Base-by-base conservation (phyloP, 2,888 invertebrate genomes). In the Drosophila bunnanda region DNA sequence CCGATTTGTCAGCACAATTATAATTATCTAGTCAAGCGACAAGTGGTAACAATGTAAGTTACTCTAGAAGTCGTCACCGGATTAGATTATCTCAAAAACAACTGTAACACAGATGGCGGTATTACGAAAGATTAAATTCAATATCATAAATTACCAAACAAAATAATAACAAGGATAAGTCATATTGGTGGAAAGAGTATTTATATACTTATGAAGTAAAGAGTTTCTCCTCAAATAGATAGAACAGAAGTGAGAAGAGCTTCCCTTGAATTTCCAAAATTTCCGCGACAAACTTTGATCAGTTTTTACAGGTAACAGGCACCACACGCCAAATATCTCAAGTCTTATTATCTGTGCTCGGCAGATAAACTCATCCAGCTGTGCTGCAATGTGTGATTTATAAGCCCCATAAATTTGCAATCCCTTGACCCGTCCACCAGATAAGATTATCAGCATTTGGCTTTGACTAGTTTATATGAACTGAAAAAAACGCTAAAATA, bases 381-480 rank as follows among this genome's bases (percentile, higher is more conserved):
- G 56, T 39, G n/a, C 5, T 2, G 58, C 15, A 36, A 36, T 12
- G 30, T 22, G 17, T 9, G 22, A 30, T n/a, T n/a, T n/a, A 5
- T 10, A 32, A 38, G 15, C 25, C 48, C 50, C 48, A 65, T 65
- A 65, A 65, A 65, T 67, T n/a, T 12, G 17, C 39, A 28, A 34
- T 10, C 20, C 30, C 22, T 30, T 44, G 22, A 17, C 38, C 30
- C 66, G 22, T 15, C 25, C 17, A 30, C 1, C 4, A 46, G 46
- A 67, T 68, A 10, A 55, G 66, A 55, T 55, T 44, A 68, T 68
- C 46, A 46, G 44, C 38, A 38, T 41, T 22, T 48, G 28, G 15
- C 41, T 56, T 48, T 68, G 70, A 65, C 64, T 65, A 65, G 69
- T 69, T 69, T 54, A 56, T 69, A 36, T 68, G 56, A 50, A 50